Conservation (phyloP, 2,797 vertebrate species). For the Alca torda region DNA sequence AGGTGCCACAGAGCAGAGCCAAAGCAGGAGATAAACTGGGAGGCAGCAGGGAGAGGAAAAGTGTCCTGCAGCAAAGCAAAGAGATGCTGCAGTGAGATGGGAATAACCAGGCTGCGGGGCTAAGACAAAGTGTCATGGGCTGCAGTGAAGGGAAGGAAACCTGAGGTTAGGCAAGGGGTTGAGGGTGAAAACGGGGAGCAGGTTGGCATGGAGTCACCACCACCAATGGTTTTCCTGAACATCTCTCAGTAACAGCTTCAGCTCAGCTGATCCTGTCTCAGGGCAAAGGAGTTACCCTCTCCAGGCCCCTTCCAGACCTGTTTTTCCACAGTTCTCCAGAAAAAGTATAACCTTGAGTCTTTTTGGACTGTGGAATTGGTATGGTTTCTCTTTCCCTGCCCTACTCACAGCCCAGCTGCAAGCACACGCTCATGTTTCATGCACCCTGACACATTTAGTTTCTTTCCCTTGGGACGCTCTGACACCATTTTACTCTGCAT, state of each 20-base stretch:
- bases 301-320: background rate
- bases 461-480: background rate
- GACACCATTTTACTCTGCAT: background rate
- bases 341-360: background rate
- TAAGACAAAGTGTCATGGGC: no score
- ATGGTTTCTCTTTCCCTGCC: accelerated
- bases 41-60: background rate
- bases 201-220: background rate
- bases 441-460: no score
- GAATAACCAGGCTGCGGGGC: background rate
- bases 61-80: background rate
- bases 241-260: background rate
- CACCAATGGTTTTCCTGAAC: background rate
- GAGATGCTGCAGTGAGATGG: background rate
- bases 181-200: background rate
- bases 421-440: background rate
- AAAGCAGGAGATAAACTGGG: background rate
- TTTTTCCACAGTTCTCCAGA: background rate
- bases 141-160: background rate
- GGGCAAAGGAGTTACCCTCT: background rate
- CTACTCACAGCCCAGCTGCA: background rate
- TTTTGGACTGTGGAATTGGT: no score
- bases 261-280: background rate
- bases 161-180: background rate
- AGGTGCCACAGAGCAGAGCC: background rate